These are phyloP conservation scores for Heterotilapia buettikoferi DNA, from an alignment of 2,113 vertebrate species.

Conservation along the genomic window DNA sequence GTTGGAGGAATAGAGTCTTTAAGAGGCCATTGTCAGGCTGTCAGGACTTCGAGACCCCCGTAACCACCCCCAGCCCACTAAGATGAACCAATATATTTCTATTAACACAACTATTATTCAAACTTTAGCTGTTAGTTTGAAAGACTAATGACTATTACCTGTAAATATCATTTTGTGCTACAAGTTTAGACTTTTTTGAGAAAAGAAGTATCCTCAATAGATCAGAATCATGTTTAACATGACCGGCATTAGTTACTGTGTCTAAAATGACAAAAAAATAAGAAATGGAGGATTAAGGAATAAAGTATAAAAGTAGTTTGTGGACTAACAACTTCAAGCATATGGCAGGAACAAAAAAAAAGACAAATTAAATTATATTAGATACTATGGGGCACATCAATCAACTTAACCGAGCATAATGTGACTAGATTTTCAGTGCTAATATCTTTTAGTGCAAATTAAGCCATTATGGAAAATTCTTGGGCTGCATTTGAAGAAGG, in stretches of 20 bases:
- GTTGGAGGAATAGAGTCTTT: slow-evolving; percentile 14
- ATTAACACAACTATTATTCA: background rate
- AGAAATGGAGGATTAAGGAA: background rate
- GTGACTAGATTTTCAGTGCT: background rate
- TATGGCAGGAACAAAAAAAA: background rate
- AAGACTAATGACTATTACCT: background rate
- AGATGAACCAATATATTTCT: slow-evolving; percentile 3
- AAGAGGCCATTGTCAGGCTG: slow-evolving; percentile 45
- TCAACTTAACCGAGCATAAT: background rate
- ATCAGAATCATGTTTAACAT: background rate
- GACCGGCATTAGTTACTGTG: background rate
- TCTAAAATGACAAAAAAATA: background rate
- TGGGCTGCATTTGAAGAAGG: background rate
- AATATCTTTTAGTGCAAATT: background rate
- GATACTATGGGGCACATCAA: background rate
- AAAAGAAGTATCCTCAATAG: background rate
- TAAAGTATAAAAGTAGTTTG: background rate
- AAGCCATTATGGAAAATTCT: background rate
- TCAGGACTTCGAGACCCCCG: background rate
- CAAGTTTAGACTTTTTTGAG: background rate
- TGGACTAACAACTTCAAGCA: background rate
- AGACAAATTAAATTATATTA: background rate
- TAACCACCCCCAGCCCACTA: background rate
- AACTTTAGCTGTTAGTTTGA: background rate
- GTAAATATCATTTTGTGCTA: background rate